Percentiles rank a stretch among this genome's conserved stretches.
phyloP scores from a whole-genome alignment of 2,888 invertebrate genomes.

The Willowsia nigromaculata region DNA sequence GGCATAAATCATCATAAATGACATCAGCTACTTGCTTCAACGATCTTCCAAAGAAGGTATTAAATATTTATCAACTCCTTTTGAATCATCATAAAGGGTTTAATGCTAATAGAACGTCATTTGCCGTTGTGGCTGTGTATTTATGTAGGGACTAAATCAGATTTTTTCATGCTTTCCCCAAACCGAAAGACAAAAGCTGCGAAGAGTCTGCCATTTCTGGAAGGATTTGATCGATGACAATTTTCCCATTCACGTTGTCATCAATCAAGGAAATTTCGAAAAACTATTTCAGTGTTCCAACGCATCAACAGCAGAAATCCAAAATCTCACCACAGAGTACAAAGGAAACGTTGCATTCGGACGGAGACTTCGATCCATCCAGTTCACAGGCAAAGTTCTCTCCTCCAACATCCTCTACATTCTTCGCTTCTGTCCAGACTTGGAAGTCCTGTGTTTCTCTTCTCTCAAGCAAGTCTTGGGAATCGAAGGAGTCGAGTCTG shows the following conservation, averaged over 20 bases:
- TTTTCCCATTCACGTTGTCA: conserved; percentile 61
- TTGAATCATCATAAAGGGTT: background rate
- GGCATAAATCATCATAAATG: too few species aligned
- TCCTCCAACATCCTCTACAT: conserved; percentile 64
- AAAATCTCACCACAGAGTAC: conserved; percentile 62
- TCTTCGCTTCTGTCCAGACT: conserved; percentile 46
- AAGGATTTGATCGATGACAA: conserved; percentile 60
- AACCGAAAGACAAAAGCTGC: conserved; percentile 44
- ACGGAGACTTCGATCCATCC: conserved; percentile 9
- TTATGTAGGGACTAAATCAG: background rate
- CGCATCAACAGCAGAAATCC: conserved; percentile 53
- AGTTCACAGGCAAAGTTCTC: conserved; percentile 69
- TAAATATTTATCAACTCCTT: background rate
- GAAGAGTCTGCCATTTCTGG: conserved; percentile 55
- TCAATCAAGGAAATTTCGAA: conserved; percentile 60
- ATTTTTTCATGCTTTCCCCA: background rate
- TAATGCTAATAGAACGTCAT: background rate
- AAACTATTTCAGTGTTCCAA: conserved; percentile 40
- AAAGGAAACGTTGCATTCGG: conserved; percentile 54
- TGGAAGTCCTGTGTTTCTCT: conserved; percentile 47
- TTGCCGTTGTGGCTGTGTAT: background rate
- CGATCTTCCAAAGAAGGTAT: conserved; percentile 40
- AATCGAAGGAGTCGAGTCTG: conserved; percentile 63
- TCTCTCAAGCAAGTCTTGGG: conserved; percentile 64
- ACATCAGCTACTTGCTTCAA: too few species aligned